These are phyloP conservation scores for Pseudomyrmex gracilis DNA, from an alignment of 1,140 invertebrate genomes.

Conservation along the genomic window DNA sequence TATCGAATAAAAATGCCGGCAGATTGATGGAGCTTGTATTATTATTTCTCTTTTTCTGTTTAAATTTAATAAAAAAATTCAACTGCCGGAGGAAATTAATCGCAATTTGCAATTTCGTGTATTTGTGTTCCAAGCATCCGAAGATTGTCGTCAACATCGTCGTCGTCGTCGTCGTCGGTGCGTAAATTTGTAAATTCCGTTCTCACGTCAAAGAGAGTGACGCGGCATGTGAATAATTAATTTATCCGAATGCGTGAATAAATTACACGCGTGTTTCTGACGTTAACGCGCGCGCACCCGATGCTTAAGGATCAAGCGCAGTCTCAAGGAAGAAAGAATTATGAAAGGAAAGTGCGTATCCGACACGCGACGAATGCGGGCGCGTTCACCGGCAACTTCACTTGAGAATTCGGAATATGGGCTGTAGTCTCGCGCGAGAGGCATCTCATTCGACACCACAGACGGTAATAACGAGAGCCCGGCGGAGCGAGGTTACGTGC, in stretches of 20 bases:
- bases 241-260: slow-evolving; percentile 36
- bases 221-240: slow-evolving; percentile 36
- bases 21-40: not conserved
- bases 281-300: not conserved
- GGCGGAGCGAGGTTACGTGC: slow-evolving; percentile 68
- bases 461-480: slow-evolving; percentile 72
- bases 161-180: too few species aligned
- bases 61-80: not conserved
- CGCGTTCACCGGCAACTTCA: slow-evolving; percentile 31
- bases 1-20: not conserved
- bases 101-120: too few species aligned
- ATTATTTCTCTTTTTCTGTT: too few species aligned
- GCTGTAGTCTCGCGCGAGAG: slow-evolving; percentile 49
- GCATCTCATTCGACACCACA: slow-evolving; percentile 70
- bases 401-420: slow-evolving; percentile 56
- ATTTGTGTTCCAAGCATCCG: too few species aligned
- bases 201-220: slow-evolving; percentile 1
- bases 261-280: slow-evolving; percentile 24
- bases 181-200: not conserved
- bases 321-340: slow-evolving; percentile 32
- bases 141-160: too few species aligned
- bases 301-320: slow-evolving; percentile 8
- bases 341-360: slow-evolving; percentile 38
- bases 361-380: slow-evolving; percentile 1
- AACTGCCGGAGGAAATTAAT: too few species aligned